Conservation (phyloP, 2,888 invertebrate genomes). For the Chelonus formosanus region DNA sequence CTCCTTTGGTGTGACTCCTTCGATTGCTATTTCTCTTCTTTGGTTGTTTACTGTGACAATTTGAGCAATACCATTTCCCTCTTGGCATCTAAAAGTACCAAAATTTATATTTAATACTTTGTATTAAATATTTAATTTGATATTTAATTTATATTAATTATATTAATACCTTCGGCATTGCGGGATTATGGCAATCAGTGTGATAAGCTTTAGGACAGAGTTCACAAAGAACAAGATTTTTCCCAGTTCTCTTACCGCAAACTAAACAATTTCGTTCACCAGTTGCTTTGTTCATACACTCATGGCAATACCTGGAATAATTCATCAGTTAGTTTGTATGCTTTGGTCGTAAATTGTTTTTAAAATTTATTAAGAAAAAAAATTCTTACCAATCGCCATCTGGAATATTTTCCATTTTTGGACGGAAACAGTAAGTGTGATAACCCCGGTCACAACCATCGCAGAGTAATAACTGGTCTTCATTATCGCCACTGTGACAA, state of each 20-base stretch:
- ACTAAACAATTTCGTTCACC: conserved; percentile 94
- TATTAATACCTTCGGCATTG: conserved; percentile 74
- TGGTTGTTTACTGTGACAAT: conserved; percentile 86
- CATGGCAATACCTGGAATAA: conserved; percentile 85
- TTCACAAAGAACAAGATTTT: conserved; percentile 85
- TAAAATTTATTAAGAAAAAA: too few species aligned
- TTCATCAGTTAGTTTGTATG: too few species aligned
- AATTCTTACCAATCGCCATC: conserved; percentile 92
- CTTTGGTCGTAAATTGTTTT: too few species aligned
- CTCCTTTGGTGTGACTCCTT: conserved; percentile 59
- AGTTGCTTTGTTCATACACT: conserved; percentile 92
- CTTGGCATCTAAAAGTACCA: conserved; percentile 72
- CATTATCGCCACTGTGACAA: conserved; percentile 95
- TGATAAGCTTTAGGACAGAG: conserved; percentile 92
- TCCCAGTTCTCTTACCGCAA: conserved; percentile 80
- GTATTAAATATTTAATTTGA: too few species aligned
- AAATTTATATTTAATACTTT: neutral
- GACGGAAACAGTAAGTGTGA: conserved; percentile 98
- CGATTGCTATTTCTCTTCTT: conserved; percentile 67
- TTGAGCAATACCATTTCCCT: conserved; percentile 90
- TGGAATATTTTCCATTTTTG: conserved; percentile 94
- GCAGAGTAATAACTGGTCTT: conserved; percentile 92
- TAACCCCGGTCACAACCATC: conserved; percentile 99
- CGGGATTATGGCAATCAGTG: conserved; percentile 91
- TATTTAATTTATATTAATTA: conserved; percentile 8